Evolutionary conservation across 2,113 vertebrate genomes (phyloP).

Genomic region (Hassar affinis): DNA sequence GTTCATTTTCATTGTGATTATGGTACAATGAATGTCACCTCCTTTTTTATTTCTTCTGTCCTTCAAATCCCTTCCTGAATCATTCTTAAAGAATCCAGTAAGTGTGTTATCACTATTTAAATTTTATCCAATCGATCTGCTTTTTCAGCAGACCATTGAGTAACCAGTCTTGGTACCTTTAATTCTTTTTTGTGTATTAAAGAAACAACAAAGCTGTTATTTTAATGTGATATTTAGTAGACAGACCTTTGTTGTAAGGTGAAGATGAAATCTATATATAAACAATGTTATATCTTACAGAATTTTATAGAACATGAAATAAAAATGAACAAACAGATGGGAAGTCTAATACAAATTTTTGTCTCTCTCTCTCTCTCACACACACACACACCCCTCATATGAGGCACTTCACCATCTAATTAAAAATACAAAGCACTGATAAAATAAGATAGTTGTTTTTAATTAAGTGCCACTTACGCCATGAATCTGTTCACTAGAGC

Average conservation of each 20-base stretch:
- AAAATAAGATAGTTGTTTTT: background rate
- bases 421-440: background rate
- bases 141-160: constrained; percentile 76
- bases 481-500: constrained; percentile 4
- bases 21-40: constrained; percentile 55
- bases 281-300: constrained; percentile 79
- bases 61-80: constrained; percentile 21
- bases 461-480: constrained; percentile 16
- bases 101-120: constrained; percentile 67
- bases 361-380: background rate
- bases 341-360: background rate
- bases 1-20: constrained; percentile 56
- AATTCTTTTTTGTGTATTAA: constrained; percentile 52
- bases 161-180: constrained; percentile 81
- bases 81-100: constrained; percentile 61
- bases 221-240: constrained; percentile 78
- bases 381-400: background rate
- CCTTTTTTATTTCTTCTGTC: constrained; percentile 15
- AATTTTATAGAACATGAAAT: constrained; percentile 82
- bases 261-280: constrained; percentile 77
- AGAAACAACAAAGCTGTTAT: constrained; percentile 66
- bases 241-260: constrained; percentile 80
- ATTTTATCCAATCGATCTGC: constrained; percentile 69
- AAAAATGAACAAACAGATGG: constrained; percentile 51
- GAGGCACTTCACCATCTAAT: constrained; percentile 15